Evolutionary conservation across 2,888 invertebrate species (phyloP), one percentile per base, ranked within the genome.

Genomic region (Diarsia rubi): DNA sequence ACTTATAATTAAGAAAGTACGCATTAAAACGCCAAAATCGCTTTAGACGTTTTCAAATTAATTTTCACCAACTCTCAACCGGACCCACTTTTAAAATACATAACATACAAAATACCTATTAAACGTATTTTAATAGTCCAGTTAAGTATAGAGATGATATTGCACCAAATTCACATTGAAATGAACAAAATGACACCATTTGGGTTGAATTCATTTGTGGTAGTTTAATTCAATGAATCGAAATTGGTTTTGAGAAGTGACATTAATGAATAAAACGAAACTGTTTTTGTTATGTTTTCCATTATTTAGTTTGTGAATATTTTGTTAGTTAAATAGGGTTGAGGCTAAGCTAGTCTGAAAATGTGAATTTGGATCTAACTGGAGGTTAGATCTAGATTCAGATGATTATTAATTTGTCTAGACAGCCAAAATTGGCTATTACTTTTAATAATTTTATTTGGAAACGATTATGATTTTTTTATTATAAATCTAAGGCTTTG

Each of bases 121-220:
- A 37, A 76, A 60, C 54, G 11, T 60, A 52, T 49, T 70, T 24
- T 69, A 62, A 73, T 59, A 42, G 24, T 42, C 27, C 31, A 59
- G 59, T 31, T 59, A 52, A 65, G 24, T 71, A 73, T 69, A 84
- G 73, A 70, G 77, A 69, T 78, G 24, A 69, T 78, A 85, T 63
- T 73, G 78, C 63, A 74, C 65, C 27, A 62, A 73, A 69, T 83
- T 82, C 82, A 49, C 77, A 60, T 68, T 73, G 64, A 68, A 84
- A 70, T 81, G 42, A 73, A 84, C 67, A 81, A 84, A 82, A 84
- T 73, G 64, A 77, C 69, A 47, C 73, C 69, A 78, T 85, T 85
- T 66, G 64, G 85, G 82, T 78, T 73, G 82, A 85, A 83, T 83
- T 78, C 68, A 83, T 83, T 82, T 85, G 82, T 31, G 82, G 85